Conservation (phyloP, 1,140 invertebrate genomes). For the Magallana angulata region DNA sequence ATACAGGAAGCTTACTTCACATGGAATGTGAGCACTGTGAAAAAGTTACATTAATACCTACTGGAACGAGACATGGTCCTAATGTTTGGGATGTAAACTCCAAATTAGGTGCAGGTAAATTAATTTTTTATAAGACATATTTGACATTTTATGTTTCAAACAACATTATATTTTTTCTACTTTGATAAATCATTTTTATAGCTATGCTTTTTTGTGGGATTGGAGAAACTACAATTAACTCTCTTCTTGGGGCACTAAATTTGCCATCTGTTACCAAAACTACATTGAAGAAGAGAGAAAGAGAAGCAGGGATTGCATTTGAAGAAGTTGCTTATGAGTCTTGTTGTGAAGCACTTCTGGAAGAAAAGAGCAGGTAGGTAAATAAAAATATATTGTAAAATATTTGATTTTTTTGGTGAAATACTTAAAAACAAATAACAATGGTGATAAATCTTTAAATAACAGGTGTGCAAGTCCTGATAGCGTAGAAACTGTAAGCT, state of each 20-base stretch:
- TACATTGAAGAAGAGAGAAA: neutral
- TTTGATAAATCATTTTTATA: neutral
- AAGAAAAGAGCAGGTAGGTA: neutral
- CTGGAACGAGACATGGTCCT: neutral
- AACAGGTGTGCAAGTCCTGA: neutral
- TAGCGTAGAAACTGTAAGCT: neutral
- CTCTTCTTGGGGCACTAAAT: neutral
- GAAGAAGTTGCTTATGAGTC: neutral
- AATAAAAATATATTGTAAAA: no score
- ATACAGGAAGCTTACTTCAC: constrained; percentile 1
- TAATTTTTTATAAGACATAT: neutral
- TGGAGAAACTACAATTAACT: neutral
- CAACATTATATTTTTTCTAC: no score
- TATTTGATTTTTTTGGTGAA: no score
- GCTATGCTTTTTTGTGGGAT: neutral
- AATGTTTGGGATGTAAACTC: neutral
- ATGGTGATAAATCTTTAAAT: neutral
- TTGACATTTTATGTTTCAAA: no score
- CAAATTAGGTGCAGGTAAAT: neutral
- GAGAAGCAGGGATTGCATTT: neutral
- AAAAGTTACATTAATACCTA: neutral
- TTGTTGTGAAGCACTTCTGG: neutral
- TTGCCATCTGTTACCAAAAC: neutral
- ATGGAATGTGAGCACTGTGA: neutral
- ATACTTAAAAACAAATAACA: no score